These are phyloP conservation scores for Dynastes tityus DNA, from an alignment of 2,888 invertebrate species.

Conservation along the genomic window DNA sequence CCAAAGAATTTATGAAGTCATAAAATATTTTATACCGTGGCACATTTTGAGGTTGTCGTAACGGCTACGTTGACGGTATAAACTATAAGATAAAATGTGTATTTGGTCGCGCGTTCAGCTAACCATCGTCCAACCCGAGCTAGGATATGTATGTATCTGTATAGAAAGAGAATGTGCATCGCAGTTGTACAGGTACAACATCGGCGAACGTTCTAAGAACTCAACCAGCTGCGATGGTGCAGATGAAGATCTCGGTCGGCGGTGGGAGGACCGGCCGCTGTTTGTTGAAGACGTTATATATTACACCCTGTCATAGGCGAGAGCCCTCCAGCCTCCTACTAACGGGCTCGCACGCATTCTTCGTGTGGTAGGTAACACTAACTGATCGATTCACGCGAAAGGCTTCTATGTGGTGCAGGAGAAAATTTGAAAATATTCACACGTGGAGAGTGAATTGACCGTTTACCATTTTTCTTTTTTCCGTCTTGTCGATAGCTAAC, in stretches of 20 bases:
- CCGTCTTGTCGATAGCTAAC: no score
- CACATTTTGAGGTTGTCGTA: constrained; percentile 42
- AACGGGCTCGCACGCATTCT: constrained; percentile 65
- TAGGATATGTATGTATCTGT: neutral
- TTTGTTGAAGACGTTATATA: constrained; percentile 67
- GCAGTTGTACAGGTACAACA: constrained; percentile 30
- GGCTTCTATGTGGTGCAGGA: constrained; percentile 46
- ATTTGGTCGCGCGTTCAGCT: constrained; percentile 37
- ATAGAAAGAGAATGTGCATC: constrained; percentile 33
- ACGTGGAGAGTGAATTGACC: constrained; percentile 49
- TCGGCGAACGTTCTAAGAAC: constrained; percentile 62
- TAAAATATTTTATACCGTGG: constrained; percentile 44
- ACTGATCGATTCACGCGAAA: constrained; percentile 56
- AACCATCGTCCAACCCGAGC: constrained; percentile 10
- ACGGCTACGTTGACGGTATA: constrained; percentile 39
- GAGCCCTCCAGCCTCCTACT: constrained; percentile 64
- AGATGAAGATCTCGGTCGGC: constrained; percentile 65
- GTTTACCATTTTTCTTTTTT: constrained; percentile 10
- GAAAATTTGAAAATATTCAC: constrained; percentile 56
- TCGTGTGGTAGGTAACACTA: constrained; percentile 63
- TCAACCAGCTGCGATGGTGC: constrained; percentile 60
- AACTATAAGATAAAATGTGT: constrained; percentile 37
- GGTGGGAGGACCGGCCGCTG: constrained; percentile 65
- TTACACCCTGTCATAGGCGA: constrained; percentile 67
- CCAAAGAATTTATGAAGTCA: constrained; percentile 47